phyloP scores from a whole-genome alignment of 2,888 invertebrate species.

The Metellina segmentata region DNA sequence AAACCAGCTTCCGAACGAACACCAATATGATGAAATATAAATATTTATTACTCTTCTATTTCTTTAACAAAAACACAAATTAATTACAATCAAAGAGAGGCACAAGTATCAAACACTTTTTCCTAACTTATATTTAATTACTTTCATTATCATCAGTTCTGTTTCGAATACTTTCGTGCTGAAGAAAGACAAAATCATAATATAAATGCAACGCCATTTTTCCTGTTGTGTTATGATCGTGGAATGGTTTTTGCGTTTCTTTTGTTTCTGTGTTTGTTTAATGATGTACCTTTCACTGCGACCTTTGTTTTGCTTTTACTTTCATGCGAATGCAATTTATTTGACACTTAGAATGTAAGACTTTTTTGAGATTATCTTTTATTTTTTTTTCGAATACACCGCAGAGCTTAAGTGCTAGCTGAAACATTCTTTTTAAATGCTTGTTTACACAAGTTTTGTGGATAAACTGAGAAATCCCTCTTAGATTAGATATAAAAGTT shows the following conservation, averaged over 20 bases:
- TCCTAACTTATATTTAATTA: neutral
- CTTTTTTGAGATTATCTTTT: too few relatives aligned
- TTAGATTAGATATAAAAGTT: neutral
- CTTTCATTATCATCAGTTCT: neutral
- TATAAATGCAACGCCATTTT: too few relatives aligned
- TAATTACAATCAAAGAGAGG: neutral
- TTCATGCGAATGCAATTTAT: neutral
- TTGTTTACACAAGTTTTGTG: neutral
- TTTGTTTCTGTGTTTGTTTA: too few relatives aligned
- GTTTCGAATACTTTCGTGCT: too few relatives aligned
- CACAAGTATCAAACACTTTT: neutral
- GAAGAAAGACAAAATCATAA: too few relatives aligned
- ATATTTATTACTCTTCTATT: neutral
- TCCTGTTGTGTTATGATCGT: too few relatives aligned
- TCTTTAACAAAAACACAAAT: neutral
- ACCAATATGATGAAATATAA: neutral
- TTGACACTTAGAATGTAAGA: neutral
- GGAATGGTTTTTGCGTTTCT: too few relatives aligned
- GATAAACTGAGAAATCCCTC: neutral
- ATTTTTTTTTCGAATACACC: too few relatives aligned
- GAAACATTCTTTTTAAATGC: conserved; percentile 12
- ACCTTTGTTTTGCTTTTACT: too few relatives aligned
- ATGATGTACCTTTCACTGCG: too few relatives aligned
- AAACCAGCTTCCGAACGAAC: neutral
- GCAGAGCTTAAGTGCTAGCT: neutral